Percentiles rank a stretch among this genome's conserved stretches.
These are phyloP conservation scores for Epistrophe eligans DNA, from an alignment of 2,888 invertebrate genomes.

Conservation along the genomic window DNA sequence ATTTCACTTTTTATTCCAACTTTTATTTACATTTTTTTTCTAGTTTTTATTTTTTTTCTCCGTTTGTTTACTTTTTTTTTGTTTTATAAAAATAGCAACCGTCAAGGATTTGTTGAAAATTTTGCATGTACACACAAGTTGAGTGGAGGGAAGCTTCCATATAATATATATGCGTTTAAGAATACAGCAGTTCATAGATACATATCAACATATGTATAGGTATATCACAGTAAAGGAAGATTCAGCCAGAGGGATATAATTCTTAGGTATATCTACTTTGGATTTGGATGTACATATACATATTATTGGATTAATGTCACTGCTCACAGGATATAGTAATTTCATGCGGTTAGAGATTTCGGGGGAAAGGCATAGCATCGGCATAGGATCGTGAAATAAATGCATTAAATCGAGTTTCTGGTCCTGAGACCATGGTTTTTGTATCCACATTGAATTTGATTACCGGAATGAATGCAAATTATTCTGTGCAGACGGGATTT, in stretches of 20 bases:
- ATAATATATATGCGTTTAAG: not conserved
- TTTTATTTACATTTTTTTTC: constrained; percentile 35
- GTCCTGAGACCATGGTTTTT: constrained; percentile 39
- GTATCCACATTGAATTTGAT: constrained; percentile 49
- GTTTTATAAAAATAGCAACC: constrained; percentile 49
- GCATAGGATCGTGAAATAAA: constrained; percentile 7
- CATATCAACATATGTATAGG: no score
- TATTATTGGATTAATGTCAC: constrained; percentile 66
- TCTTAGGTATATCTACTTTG: constrained; percentile 1
- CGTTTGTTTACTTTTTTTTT: not conserved
- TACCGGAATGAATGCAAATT: constrained; percentile 47
- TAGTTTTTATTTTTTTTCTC: not conserved
- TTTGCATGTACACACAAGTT: constrained; percentile 23
- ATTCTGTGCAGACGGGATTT: constrained; percentile 44
- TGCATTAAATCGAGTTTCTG: constrained; percentile 49
- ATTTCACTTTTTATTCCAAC: constrained; percentile 49
- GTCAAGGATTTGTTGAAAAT: constrained; percentile 23
- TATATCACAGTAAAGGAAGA: constrained; percentile 7
- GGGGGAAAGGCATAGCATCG: not conserved
- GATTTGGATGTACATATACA: constrained; percentile 9
- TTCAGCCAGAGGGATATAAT: not conserved
- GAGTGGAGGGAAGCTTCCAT: not conserved
- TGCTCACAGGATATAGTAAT: constrained; percentile 61
- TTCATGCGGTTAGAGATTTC: constrained; percentile 48
- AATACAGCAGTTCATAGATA: not conserved